Percentiles rank a stretch among this genome's conserved stretches.
Conservation (phyloP, 2,113 vertebrate genomes). For the Erythrolamprus reginae region DNA sequence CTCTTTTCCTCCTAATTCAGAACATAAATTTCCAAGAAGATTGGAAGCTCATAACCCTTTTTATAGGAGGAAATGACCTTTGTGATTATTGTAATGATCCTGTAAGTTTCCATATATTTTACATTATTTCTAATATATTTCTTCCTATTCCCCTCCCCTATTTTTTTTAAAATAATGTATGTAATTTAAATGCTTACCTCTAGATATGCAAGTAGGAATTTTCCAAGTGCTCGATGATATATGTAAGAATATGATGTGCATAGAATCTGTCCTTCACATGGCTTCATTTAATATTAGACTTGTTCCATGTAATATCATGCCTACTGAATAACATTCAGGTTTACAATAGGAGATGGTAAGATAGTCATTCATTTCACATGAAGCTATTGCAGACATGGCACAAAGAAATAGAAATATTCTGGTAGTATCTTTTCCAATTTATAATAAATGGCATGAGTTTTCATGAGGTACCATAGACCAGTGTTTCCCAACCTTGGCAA, state of each 20-base stretch:
- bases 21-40: slow-evolving; percentile 65
- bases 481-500: no score
- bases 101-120: slow-evolving; percentile 58
- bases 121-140: background rate
- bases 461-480: background rate
- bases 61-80: slow-evolving; percentile 74
- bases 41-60: slow-evolving; percentile 76
- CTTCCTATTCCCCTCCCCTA: background rate
- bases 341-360: background rate
- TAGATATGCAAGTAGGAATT: background rate
- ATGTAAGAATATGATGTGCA: background rate
- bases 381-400: background rate
- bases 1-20: slow-evolving; percentile 42
- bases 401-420: background rate
- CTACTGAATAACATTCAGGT: background rate
- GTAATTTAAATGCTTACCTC: background rate
- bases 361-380: background rate
- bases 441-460: background rate
- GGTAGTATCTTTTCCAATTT: background rate
- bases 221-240: background rate
- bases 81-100: slow-evolving; percentile 46
- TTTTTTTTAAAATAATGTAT: background rate
- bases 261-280: background rate
- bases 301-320: background rate
- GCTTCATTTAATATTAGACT: background rate